Conservation (phyloP, 1,140 invertebrate species). For the Lerema accius region DNA sequence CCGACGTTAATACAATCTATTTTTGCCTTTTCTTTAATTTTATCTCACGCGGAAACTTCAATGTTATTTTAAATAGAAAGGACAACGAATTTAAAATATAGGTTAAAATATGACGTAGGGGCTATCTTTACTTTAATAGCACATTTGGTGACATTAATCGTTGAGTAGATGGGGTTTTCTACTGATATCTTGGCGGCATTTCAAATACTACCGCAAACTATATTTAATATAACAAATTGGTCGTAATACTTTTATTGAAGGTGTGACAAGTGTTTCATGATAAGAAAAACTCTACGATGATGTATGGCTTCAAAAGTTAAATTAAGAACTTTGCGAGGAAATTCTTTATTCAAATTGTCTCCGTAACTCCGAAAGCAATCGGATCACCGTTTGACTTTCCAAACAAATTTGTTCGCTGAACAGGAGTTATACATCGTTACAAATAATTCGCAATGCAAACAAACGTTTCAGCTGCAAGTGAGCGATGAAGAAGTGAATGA, state of each 20-base stretch:
- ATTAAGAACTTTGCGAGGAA: neutral
- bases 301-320: neutral
- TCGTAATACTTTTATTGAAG: conserved; percentile 52
- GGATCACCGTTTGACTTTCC: neutral
- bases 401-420: conserved; percentile 4
- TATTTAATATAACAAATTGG: conserved; percentile 64
- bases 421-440: neutral
- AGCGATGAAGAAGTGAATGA: conserved; percentile 41
- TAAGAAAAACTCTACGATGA: conserved; percentile 6
- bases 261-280: conserved; percentile 45
- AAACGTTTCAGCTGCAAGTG: conserved; percentile 36
- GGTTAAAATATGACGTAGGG: conserved; percentile 60
- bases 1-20: neutral
- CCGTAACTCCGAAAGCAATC: conserved; percentile 12
- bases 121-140: conserved; percentile 68
- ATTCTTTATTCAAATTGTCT: conserved; percentile 4
- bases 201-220: conserved; percentile 68
- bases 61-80: conserved; percentile 40
- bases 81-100: conserved; percentile 52
- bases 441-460: conserved; percentile 45
- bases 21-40: neutral
- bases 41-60: conserved; percentile 16
- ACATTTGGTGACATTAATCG: conserved; percentile 69
- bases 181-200: conserved; percentile 66
- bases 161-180: conserved; percentile 58